A percentile compares a stretch with the other conserved stretches of the same genome.
Conservation (phyloP, 2,888 invertebrate species). For the Abrostola tripartita region DNA sequence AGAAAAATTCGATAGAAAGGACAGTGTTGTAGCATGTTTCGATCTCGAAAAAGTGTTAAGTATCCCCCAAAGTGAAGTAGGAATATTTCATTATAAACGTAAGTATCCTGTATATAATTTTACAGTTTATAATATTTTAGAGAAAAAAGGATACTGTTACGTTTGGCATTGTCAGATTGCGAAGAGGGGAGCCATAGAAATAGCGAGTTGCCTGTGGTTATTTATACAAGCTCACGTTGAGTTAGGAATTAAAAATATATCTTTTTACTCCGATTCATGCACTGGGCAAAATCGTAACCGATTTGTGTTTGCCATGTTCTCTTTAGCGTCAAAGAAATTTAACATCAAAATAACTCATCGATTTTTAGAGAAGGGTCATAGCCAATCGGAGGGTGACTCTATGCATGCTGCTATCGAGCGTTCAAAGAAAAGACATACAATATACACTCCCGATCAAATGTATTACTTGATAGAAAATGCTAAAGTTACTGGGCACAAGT, state of each 20-base stretch:
- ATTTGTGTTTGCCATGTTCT: slow-evolving; percentile 19
- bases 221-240: slow-evolving; percentile 7
- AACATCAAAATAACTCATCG: slow-evolving; percentile 19
- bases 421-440: slow-evolving; percentile 3
- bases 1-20: slow-evolving; percentile 2
- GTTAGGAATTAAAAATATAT: slow-evolving; percentile 14
- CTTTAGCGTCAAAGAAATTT: slow-evolving; percentile 9
- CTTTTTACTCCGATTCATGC: slow-evolving; percentile 19
- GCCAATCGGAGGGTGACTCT: slow-evolving; percentile 33
- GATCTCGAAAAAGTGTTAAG: slow-evolving; percentile 25
- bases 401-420: slow-evolving; percentile 24
- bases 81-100: slow-evolving; percentile 35
- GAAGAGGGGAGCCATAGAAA: slow-evolving; percentile 9
- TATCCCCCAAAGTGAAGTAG: slow-evolving; percentile 31
- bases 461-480: slow-evolving; percentile 9
- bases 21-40: slow-evolving; percentile 7
- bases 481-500: slow-evolving; percentile 7
- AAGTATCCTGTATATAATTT: slow-evolving; percentile 32
- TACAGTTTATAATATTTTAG: slow-evolving; percentile 11
- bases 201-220: slow-evolving; percentile 14
- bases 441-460: slow-evolving; percentile 31
- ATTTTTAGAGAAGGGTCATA: slow-evolving; percentile 34
- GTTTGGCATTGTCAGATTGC: slow-evolving; percentile 12
- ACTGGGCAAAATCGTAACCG: slow-evolving; percentile 16
- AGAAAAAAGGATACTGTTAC: slow-evolving; percentile 16